Conservation (phyloP, 2,797 vertebrate genomes). For the Fistularia commersonii region DNA sequence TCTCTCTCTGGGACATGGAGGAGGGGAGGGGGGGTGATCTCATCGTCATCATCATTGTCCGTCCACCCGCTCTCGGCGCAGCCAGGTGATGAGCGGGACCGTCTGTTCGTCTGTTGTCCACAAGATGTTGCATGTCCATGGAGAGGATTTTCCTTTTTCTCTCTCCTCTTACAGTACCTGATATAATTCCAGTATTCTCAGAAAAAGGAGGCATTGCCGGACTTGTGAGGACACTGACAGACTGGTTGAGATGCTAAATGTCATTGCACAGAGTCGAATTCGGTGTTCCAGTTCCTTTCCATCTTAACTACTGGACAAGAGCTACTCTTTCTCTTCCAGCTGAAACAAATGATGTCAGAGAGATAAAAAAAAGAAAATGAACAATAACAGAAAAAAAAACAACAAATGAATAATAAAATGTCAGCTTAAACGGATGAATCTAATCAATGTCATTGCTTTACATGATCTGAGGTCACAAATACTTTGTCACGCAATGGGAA, state of each 20-base stretch:
- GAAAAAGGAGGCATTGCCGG: conserved; percentile 43
- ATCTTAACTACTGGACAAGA: conserved; percentile 39
- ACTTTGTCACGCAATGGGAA: conserved; percentile 70
- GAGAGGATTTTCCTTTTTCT: conserved; percentile 70
- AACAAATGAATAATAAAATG: conserved; percentile 33
- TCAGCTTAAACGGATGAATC: conserved; percentile 53
- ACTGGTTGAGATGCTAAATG: conserved; percentile 42
- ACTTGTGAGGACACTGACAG: conserved; percentile 50
- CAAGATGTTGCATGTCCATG: conserved; percentile 91
- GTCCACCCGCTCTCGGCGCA: conserved; percentile 55
- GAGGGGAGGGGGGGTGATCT: conserved; percentile 34
- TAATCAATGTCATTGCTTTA: conserved; percentile 63
- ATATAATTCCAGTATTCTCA: conserved; percentile 68
- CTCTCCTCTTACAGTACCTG: conserved; percentile 67
- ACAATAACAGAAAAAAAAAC: conserved; percentile 20
- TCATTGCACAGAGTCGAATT: conserved; percentile 28
- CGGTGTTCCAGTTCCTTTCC: conserved; percentile 54
- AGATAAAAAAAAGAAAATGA: conserved; percentile 34
- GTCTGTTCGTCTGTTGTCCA: conserved; percentile 76
- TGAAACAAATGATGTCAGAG: conserved; percentile 74
- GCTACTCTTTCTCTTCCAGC: conserved; percentile 59
- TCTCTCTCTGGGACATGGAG: conserved; percentile 61
- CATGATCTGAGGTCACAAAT: conserved; percentile 67
- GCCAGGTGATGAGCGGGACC: conserved; percentile 41
- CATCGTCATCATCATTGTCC: conserved; percentile 58